Base-by-base conservation (phyloP, 1,140 invertebrate species). In the Spodoptera litura region DNA sequence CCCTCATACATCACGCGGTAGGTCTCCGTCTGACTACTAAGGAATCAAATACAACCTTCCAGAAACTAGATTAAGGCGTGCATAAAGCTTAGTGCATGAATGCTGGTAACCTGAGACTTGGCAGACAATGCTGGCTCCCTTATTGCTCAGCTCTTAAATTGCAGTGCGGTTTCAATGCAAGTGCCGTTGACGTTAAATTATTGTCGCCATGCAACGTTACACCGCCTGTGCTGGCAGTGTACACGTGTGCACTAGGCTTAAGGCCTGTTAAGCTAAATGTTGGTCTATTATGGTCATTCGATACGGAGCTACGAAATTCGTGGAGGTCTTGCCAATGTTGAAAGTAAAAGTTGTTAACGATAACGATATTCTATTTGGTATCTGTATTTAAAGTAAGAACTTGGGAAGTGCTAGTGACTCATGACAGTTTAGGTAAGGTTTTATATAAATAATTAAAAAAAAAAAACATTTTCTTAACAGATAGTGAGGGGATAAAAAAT, bases 141-240 rank as follows among this genome's bases (percentile, higher is more conserved):
- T 94, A 93, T 93, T 91, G 89, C 91, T 88, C 85, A 87, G 90
- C 86, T 89, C 91, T 93, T 94, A 94, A 94, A 94, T 94, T 91
- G 90, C 92, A 85, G 82, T 88, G 90, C 85, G 91, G 91, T 93
- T 91, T 92, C 89, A 92, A 94, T 93, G 91, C 91, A 92, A 92
- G 88, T 91, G 91, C 88, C 83, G 76, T 82, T 89, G 91, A 93
- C 91, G 87, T 90, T 94, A 92, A 94, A 91, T 93, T 92, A 94
- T 94, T 89, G 91, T 91, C 86, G 85, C 84, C 77, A 82, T 87
- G 88, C 87, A 90, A 89, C 86, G 88, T 88, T 84, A 90, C 92
- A 89, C 86, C 84, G 88, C 87, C 88, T 86, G 82, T 87, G 78
- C 78, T 75, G 52, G 83, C 73, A 20, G 59, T 61, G 76, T 85